A percentile compares a stretch with the other conserved stretches of the same genome.
Evolutionary conservation across 2,113 vertebrate species (phyloP).

Genomic region (Dasyornis broadbenti): DNA sequence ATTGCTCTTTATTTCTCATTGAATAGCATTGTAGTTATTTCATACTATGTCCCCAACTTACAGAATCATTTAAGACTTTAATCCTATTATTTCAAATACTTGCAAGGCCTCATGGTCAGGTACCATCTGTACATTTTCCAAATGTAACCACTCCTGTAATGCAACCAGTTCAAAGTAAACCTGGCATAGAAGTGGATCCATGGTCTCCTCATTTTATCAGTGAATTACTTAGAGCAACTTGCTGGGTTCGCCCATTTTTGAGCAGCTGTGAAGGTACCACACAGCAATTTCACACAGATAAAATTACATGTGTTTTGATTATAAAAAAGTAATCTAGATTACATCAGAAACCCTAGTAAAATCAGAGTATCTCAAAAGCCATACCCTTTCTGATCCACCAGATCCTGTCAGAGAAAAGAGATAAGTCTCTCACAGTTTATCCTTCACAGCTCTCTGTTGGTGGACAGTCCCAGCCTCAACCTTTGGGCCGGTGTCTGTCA

Average conservation of each 20-base stretch:
- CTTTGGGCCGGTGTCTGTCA: background rate
- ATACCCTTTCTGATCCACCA: background rate
- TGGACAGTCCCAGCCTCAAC: background rate
- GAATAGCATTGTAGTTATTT: background rate
- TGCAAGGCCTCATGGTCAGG: background rate
- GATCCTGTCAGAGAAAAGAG: background rate
- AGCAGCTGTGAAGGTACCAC: background rate
- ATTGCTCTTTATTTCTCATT: background rate
- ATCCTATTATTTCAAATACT: background rate
- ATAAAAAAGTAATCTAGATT: background rate
- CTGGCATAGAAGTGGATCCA: background rate
- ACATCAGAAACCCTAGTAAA: background rate
- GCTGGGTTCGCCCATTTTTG: background rate
- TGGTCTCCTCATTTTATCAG: background rate
- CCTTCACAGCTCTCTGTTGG: background rate
- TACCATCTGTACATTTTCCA: background rate
- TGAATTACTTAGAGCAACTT: background rate
- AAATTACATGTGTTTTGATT: background rate
- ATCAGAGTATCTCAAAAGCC: background rate
- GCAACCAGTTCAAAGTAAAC: background rate
- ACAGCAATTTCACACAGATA: background rate
- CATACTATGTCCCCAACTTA: background rate
- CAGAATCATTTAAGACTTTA: background rate
- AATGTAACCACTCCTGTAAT: background rate
- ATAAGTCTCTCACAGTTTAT: background rate